Evolutionary conservation across 2,113 vertebrate species (phyloP), one percentile per base, ranked within the genome.

Genomic region (Nanorana parkeri): DNA sequence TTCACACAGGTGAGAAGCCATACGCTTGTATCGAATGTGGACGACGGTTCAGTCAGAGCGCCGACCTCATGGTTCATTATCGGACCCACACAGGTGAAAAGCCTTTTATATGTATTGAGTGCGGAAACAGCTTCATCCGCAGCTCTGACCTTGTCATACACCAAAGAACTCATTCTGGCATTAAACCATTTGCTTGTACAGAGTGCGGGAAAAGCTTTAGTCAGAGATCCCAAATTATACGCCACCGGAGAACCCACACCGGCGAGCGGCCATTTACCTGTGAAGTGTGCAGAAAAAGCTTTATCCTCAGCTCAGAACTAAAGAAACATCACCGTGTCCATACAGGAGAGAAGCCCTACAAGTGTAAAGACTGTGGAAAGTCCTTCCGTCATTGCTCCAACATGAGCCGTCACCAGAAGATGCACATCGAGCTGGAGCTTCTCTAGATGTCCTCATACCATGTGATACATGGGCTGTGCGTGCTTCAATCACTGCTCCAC

Each of bases 121-220:
- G 84, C 11, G 84, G 84, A 47, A 81, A 84, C 55, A 81, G 74
- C 72, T 84, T 84, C 24, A 84, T 76, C 3, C 78, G 80, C 20
- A 81, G 67, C 47, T 68, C 66, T 3, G 80, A 77, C 63, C 56
- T 84, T 4, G 56, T 56, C 28, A 82, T 77, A 68, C 84, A 85
- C 67, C 84, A 73, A 71, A 80, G 73, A 41, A 80, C 80, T 28
- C 84, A 82, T 68, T 82, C 79, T 16, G 84, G 84, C 16, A 76
- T 82, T 16, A 85, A 85, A 67, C 84, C 84, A 13, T 80, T 81
- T 47, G 17, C 64, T 4, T 84, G 84, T 58, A 71, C 68, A 1
- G 71, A 81, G n/a, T 84, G 84, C 19, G 84, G 84, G 3, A 84
- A 84, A 65, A 81, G 71, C 68, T 84, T 84, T 47, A 84, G 84